phyloP scores from a whole-genome alignment of 1,140 invertebrate genomes.

The Macrocentrus cingulum region DNA sequence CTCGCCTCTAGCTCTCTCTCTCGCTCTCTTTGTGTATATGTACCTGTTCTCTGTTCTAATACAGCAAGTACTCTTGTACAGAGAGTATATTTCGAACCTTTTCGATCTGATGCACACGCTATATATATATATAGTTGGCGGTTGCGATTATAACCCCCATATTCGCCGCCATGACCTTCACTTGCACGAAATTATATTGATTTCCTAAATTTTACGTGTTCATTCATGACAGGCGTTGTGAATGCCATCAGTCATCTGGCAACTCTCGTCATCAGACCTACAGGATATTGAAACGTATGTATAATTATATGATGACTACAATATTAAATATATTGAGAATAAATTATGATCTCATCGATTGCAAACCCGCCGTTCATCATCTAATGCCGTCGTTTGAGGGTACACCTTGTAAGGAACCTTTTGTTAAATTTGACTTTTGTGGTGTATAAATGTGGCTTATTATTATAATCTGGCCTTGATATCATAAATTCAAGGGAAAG shows the following conservation, averaged over 20 bases:
- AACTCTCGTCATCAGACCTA: too few species aligned
- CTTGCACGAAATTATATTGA: constrained; percentile 27
- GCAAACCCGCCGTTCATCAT: too few species aligned
- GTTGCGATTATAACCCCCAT: not conserved
- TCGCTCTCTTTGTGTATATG: constrained; percentile 12
- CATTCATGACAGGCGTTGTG: not conserved
- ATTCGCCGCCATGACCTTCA: constrained; percentile 22
- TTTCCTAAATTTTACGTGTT: constrained; percentile 7
- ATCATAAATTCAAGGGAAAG: not conserved
- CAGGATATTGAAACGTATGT: too few species aligned
- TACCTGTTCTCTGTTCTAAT: not conserved
- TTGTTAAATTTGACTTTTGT: too few species aligned
- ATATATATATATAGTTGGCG: not conserved
- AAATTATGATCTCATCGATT: too few species aligned
- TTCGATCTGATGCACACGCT: not conserved
- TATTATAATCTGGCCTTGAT: not conserved
- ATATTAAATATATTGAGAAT: too few species aligned
- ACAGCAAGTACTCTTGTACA: too few species aligned
- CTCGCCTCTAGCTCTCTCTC: too few species aligned
- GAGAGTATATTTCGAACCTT: too few species aligned
- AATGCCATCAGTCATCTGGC: not conserved
- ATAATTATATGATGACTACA: not conserved
- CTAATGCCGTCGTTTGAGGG: too few species aligned
- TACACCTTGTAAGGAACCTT: too few species aligned
- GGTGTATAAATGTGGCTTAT: too few species aligned